A percentile compares a stretch with the other conserved stretches of the same genome.
Evolutionary conservation across 2,113 vertebrate species (phyloP).

Genomic region (Dromaius novaehollandiae): DNA sequence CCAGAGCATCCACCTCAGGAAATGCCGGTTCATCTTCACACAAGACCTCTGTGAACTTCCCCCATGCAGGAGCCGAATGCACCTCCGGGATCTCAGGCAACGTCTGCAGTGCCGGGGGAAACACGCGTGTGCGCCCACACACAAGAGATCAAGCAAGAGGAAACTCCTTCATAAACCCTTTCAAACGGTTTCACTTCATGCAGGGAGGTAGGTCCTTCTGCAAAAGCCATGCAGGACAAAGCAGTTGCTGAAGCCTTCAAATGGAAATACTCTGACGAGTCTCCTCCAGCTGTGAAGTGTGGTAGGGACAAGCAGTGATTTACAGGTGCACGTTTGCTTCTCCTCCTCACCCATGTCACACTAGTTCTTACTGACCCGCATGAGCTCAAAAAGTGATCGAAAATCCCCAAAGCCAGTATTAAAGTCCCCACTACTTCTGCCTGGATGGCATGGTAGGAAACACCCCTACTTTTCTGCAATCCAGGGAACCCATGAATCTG

Average conservation of each 20-base stretch:
- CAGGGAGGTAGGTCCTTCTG: not conserved
- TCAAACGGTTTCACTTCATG: not conserved
- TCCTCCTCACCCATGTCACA: not conserved
- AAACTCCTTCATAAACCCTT: not conserved
- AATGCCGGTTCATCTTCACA: not conserved
- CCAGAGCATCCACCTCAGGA: not conserved
- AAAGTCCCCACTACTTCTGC: not conserved
- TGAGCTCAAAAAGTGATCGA: not conserved
- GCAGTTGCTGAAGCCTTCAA: not conserved
- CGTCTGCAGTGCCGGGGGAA: fast-evolving
- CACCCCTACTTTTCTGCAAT: fast-evolving
- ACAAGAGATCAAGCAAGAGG: not conserved
- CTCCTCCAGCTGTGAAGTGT: not conserved
- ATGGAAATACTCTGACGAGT: fast-evolving
- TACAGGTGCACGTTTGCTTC: fast-evolving
- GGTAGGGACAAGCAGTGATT: not conserved
- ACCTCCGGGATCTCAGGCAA: not conserved
- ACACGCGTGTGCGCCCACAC: not conserved
- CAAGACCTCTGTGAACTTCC: not conserved
- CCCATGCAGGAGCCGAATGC: not conserved
- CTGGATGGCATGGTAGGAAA: not conserved
- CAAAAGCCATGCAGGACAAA: not conserved
- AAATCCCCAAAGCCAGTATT: not conserved
- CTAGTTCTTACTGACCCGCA: not conserved
- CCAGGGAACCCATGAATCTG: not conserved